Evolutionary conservation across 1,140 invertebrate species (phyloP), one percentile per base, ranked within the genome.

Genomic region (Solenopsis fugax): DNA sequence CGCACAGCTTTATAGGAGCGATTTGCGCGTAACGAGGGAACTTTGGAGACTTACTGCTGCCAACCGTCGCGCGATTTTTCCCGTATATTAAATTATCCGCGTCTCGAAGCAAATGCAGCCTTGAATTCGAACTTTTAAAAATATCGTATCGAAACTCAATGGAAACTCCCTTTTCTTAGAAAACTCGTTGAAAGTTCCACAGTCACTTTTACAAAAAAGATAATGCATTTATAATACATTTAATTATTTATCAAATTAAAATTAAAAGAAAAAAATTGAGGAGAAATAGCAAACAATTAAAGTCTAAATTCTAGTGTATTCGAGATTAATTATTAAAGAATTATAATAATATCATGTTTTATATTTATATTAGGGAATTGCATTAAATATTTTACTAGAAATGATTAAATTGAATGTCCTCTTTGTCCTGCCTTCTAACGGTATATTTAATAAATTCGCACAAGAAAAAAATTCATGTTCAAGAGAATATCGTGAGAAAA

Each of bases 11-110:
- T 62, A 84, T 84, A 84, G 54, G n/a, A 84, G 54, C 69, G 69
- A 84, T 84, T 84, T 84, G 54, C 56, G 69, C 72, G 54, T 84
- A 84, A 84, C 69, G 69, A 75, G 80, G 24, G 13, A 84, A 84
- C 80, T 84, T 84, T 62, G 69, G 69, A 73, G 24, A 84, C 80
- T 75, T 75, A 84, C 73, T 84, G 29, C 24, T 65, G 37, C 41
- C 29, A 29, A 13, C 21, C 69, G 80, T 48, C 69, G 54, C 54
- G 34, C 50, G 29, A 60, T 75, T 84, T 84, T 84, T 84, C 80
- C 29, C 69, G 24, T 50, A 50, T 84, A 84, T 75, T 75, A 73
- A 84, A 73, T 82, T 24, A 73, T 60, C 10, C 67, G 41, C 54
- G 67, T 60, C 69, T 73, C 12, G 37, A 0, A 12, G 41, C 24